A percentile compares a stretch with the other conserved stretches of the same genome.
Conservation (phyloP, 2,113 vertebrate species). For the Macrotus californicus region DNA sequence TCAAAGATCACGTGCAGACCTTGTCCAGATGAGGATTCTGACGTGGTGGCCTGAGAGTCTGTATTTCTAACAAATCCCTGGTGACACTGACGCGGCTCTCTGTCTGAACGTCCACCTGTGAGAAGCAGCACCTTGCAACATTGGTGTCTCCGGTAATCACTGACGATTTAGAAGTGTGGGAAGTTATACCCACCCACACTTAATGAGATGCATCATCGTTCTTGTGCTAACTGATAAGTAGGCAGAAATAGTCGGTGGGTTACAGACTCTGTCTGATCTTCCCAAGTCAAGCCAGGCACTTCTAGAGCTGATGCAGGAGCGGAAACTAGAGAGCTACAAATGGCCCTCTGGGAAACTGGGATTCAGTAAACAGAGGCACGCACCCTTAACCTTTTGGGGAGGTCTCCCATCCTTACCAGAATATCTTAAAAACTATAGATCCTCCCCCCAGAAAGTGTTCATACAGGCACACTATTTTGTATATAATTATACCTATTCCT, state of each 20-base stretch:
- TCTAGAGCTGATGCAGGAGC: neutral
- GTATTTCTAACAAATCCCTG: neutral
- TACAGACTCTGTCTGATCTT: neutral
- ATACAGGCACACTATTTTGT: neutral
- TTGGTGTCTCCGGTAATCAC: neutral
- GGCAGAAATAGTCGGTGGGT: neutral
- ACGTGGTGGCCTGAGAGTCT: neutral
- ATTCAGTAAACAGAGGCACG: neutral
- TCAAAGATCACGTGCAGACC: neutral
- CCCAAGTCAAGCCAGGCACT: neutral
- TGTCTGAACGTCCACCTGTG: neutral
- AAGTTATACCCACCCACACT: neutral
- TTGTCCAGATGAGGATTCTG: neutral
- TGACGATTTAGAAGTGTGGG: neutral
- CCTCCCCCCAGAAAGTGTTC: neutral
- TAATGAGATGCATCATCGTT: neutral
- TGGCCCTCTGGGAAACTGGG: neutral
- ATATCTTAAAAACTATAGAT: neutral
- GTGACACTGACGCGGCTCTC: too few species aligned
- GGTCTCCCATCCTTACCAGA: neutral
- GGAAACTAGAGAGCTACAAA: neutral
- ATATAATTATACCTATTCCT: neutral
- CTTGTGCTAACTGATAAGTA: neutral
- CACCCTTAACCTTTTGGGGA: neutral
- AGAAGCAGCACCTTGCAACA: neutral